Evolutionary conservation across 1,140 invertebrate genomes (phyloP), one percentile per base, ranked within the genome.

Genomic region (Aphelenchoides besseyi): DNA sequence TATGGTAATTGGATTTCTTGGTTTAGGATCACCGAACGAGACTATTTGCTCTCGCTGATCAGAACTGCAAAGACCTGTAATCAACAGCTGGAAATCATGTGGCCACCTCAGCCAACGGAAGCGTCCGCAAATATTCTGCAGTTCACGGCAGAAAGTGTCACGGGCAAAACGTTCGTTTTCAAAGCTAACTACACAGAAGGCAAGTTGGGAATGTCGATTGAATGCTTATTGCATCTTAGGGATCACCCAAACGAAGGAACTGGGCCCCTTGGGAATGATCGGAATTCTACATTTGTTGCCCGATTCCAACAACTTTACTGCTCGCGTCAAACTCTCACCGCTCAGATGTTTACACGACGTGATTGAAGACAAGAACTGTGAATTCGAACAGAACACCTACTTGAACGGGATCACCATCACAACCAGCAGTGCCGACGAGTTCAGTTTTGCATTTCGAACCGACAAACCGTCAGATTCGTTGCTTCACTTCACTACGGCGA

Each of bases 201-300:
- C 23, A 48, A 23, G n/a, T n/a, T n/a, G 41, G 12, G 41, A 23
- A 48, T 12, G 23, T 48, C 41, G 23, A 48, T 23, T 12, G 41
- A 48, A 23, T 16, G 41, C 23, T 48, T 23, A 48, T 48, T 48
- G 12, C 12, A 16, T 48, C 23, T 23, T 48, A 48, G 41, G 41
- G 41, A 48, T 48, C 41, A 48, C 41, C 12, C 41, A 12, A 12
- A 16, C 41, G 12, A 16, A 16, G 12, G 23, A 48, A 12, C 41
- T 48, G 12, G 41, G 41, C 41, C 12, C 41, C 12, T 16, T 48
- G 18, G 55, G 55, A 59, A 18, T 18, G 18, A 23, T 33, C 26
- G 55, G 55, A 5, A 23, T 59, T 23, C 5, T 59, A 8, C 55
- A 59, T 59, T 33, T 59, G 55, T 8, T 59, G 5, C 55, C 55